Conservation (phyloP, 2,113 vertebrate species). For the Oceanodroma tethys region DNA sequence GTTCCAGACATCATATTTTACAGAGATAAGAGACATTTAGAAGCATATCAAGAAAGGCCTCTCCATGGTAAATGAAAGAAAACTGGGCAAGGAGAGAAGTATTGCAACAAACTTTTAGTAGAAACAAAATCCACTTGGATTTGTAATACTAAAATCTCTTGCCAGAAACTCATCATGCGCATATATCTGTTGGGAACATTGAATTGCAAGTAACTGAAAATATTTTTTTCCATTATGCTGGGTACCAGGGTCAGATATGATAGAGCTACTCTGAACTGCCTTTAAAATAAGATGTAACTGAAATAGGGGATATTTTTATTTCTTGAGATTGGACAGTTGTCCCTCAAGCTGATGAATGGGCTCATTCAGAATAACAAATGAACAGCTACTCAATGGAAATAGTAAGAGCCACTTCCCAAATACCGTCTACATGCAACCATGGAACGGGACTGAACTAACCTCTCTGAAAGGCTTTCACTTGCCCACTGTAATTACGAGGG, state of each 20-base stretch:
- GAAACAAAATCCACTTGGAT: background rate
- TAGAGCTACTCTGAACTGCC: background rate
- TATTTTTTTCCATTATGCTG: background rate
- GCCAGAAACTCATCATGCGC: background rate
- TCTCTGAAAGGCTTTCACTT: background rate
- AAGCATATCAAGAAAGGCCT: background rate
- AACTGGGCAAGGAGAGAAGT: background rate
- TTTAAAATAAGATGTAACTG: background rate
- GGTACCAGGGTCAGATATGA: background rate
- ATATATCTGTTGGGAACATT: background rate
- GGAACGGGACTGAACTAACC: background rate
- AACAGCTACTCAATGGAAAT: background rate
- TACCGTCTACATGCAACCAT: background rate
- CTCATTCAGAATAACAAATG: background rate
- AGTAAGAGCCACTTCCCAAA: background rate
- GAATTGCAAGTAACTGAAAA: background rate
- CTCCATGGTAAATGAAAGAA: background rate
- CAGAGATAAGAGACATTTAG: background rate
- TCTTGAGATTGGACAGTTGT: background rate
- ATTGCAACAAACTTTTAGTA: background rate
- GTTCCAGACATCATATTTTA: background rate
- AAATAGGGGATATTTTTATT: background rate
- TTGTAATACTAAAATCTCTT: background rate
- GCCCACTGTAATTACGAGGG: background rate
- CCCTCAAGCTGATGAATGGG: background rate